phyloP scores from a whole-genome alignment of 2,113 vertebrate species.

The Myiopsitta monachus region DNA sequence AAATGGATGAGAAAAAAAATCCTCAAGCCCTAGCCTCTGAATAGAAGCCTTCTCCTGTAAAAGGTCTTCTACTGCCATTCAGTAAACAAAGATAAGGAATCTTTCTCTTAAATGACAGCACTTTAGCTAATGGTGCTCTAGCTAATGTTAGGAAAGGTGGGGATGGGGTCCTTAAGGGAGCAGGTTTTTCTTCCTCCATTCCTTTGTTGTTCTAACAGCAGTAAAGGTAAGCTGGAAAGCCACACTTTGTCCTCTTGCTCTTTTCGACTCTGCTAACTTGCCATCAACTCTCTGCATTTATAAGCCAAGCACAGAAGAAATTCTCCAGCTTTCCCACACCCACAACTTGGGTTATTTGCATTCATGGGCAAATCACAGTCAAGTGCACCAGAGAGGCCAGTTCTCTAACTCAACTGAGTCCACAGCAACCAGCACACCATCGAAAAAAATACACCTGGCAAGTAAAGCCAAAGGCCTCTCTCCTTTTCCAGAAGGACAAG shows the following conservation, averaged over 20 bases:
- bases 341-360: conserved; percentile 6
- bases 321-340: not conserved
- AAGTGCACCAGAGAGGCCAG: not conserved
- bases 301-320: not conserved
- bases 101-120: not conserved
- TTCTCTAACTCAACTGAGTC: not conserved
- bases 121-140: not conserved
- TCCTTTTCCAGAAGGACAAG: not conserved
- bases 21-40: not conserved
- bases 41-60: not conserved
- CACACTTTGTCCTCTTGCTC: not conserved
- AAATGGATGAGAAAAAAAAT: not conserved
- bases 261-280: not conserved
- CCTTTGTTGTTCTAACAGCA: conserved; percentile 13
- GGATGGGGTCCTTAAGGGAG: not conserved
- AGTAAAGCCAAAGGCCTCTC: not conserved
- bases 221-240: not conserved
- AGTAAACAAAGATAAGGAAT: conserved; percentile 45
- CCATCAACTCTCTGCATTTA: not conserved
- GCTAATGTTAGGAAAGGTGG: not conserved
- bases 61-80: not conserved
- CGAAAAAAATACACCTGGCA: not conserved
- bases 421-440: not conserved
- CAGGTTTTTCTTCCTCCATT: conserved; percentile 6
- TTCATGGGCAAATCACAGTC: not conserved